A percentile compares a stretch with the other conserved stretches of the same genome.
phyloP scores from a whole-genome alignment of 1,140 invertebrate genomes.

The Agrilus planipennis region DNA sequence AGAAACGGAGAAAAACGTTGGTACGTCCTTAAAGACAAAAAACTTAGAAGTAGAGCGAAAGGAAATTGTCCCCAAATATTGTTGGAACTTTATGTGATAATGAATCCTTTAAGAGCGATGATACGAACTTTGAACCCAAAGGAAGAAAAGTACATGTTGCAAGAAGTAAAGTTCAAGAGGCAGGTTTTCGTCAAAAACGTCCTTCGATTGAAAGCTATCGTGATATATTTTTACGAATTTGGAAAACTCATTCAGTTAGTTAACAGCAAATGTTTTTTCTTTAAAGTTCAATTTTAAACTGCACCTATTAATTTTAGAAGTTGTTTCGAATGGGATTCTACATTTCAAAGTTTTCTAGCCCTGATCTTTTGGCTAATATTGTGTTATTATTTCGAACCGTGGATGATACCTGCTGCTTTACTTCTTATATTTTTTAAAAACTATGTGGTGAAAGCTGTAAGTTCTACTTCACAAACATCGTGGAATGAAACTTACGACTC shows the following conservation, averaged over 20 bases:
- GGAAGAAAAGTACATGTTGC: conserved; percentile 90
- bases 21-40: conserved; percentile 96
- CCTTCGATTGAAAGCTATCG: conserved; percentile 80
- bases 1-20: conserved; percentile 86
- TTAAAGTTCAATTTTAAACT: background rate
- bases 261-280: conserved; percentile 3
- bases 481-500: conserved; percentile 71
- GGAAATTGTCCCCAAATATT: conserved; percentile 83
- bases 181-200: conserved; percentile 90
- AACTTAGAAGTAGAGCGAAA: conserved; percentile 75
- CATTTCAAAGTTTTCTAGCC: conserved; percentile 74
- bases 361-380: conserved; percentile 71
- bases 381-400: conserved; percentile 78
- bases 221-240: conserved; percentile 78
- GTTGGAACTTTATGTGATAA: conserved; percentile 83
- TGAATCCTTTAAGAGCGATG: conserved; percentile 84
- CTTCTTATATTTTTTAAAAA: conserved; percentile 69
- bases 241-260: conserved; percentile 87
- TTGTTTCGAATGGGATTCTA: conserved; percentile 96
- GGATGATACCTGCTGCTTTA: conserved; percentile 69
- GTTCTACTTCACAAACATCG: conserved; percentile 40
- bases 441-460: conserved; percentile 44
- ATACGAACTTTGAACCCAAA: conserved; percentile 89
- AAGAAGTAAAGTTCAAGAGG: conserved; percentile 90
- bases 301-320: conserved; percentile 62